Evolutionary conservation across 2,797 vertebrate genomes (phyloP).

Genomic region (Sparidentex hasta): DNA sequence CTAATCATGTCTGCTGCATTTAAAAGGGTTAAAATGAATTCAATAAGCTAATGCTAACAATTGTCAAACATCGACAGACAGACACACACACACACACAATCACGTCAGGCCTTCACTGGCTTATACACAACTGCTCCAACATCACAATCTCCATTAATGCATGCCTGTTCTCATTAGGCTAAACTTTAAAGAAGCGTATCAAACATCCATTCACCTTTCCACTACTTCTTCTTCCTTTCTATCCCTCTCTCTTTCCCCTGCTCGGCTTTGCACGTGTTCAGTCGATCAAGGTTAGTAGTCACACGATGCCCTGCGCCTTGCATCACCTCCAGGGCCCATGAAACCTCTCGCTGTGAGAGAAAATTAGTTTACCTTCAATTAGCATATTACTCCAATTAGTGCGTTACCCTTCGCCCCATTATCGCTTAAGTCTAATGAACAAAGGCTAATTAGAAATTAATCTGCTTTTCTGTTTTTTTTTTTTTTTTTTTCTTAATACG

Average conservation of each 20-base stretch:
- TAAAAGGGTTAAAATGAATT: too few species aligned
- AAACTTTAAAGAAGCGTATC: constrained; percentile 11
- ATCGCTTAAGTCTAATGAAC: constrained; percentile 75
- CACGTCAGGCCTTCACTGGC: background rate
- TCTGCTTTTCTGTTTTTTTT: constrained; percentile 28
- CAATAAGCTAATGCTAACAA: too few species aligned
- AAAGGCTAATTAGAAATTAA: constrained; percentile 80
- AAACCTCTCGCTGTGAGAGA: constrained; percentile 63
- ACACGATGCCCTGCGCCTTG: constrained; percentile 4
- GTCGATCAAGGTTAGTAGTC: constrained; percentile 47
- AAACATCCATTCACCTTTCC: constrained; percentile 16
- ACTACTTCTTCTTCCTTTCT: background rate
- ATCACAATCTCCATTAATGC: too few species aligned
- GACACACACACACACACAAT: background rate
- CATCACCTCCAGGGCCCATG: constrained; percentile 56
- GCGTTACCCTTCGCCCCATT: constrained; percentile 66
- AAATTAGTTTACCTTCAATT: constrained; percentile 78
- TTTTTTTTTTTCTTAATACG: constrained; percentile 26
- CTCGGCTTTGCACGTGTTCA: constrained; percentile 4
- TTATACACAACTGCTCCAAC: background rate
- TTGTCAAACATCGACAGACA: too few species aligned
- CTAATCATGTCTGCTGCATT: too few species aligned
- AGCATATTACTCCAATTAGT: constrained; percentile 78
- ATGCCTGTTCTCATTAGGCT: background rate
- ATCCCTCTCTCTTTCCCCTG: background rate